Percentiles rank a stretch among this genome's conserved stretches.
These are phyloP conservation scores for Onchidella celtica DNA, from an alignment of 2,888 invertebrate genomes.

Conservation along the genomic window DNA sequence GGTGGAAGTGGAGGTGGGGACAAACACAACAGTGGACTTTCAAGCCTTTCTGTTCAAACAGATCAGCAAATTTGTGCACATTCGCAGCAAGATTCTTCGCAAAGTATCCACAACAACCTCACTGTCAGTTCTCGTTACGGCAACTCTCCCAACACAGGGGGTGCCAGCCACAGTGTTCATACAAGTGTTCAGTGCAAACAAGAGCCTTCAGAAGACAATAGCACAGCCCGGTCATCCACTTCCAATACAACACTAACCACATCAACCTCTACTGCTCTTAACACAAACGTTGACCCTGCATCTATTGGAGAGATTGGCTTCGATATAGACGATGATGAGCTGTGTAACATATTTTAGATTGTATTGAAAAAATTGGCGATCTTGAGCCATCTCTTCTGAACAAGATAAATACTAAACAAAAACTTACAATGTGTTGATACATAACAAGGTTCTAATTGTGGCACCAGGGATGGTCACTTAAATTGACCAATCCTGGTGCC, in stretches of 20 bases:
- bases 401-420: slow-evolving; percentile 69
- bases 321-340: slow-evolving; percentile 67
- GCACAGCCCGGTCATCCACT: background rate
- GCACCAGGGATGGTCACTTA: too few relatives aligned
- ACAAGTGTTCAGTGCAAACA: slow-evolving; percentile 81
- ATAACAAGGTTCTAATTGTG: too few relatives aligned
- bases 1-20: slow-evolving; percentile 44
- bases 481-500: too few relatives aligned
- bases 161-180: slow-evolving; percentile 61
- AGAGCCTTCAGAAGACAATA: slow-evolving; percentile 83
- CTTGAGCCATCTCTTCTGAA: slow-evolving; percentile 63
- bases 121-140: slow-evolving; percentile 86
- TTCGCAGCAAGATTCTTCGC: slow-evolving; percentile 87
- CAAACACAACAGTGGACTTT: slow-evolving; percentile 56
- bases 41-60: slow-evolving; percentile 91
- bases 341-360: slow-evolving; percentile 83
- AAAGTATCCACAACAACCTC: slow-evolving; percentile 93
- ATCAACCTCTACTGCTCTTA: slow-evolving; percentile 27
- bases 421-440: too few relatives aligned
- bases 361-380: slow-evolving; percentile 88
- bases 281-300: slow-evolving; percentile 51
- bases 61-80: slow-evolving; percentile 88
- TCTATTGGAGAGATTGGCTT: slow-evolving; percentile 56
- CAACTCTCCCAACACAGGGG: slow-evolving; percentile 19
- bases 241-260: background rate